Evolutionary conservation across 2,113 vertebrate genomes (phyloP).

Genomic region (Isurus oxyrinchus): DNA sequence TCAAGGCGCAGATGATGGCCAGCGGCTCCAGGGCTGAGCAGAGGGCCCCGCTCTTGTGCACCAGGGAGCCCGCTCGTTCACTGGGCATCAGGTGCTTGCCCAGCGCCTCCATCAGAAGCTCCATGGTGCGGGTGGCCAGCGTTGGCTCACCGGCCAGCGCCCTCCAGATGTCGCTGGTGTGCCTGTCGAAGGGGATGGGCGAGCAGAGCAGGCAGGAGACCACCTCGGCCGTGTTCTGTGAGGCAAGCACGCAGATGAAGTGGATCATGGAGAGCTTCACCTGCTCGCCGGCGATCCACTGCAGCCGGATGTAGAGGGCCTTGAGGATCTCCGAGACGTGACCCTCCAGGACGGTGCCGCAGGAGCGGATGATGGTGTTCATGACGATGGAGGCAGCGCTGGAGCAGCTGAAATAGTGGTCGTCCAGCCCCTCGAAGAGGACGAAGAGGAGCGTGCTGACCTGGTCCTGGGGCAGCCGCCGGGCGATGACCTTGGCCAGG

Average conservation of each 20-base stretch:
- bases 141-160: slow-evolving; percentile 70
- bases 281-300: not conserved
- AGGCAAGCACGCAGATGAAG: not conserved
- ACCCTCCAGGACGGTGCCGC: not conserved
- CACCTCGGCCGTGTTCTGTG: not conserved
- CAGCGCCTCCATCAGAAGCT: slow-evolving; percentile 79
- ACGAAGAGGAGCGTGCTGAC: not conserved
- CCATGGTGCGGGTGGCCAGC: slow-evolving; percentile 68
- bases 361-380: not conserved
- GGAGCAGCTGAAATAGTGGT: not conserved
- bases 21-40: slow-evolving; percentile 57
- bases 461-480: not conserved
- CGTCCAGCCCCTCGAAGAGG: slow-evolving; percentile 20
- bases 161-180: slow-evolving; percentile 77
- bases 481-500: slow-evolving; percentile 61
- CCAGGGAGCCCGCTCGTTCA: slow-evolving; percentile 69
- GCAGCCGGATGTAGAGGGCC: not conserved
- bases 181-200: not conserved
- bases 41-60: slow-evolving; percentile 65
- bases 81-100: slow-evolving; percentile 63
- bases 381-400: not conserved
- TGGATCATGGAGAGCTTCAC: not conserved
- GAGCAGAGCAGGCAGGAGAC: slow-evolving; percentile 22
- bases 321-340: not conserved
- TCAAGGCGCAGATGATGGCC: slow-evolving; percentile 70